These are phyloP conservation scores for Champsocephalus gunnari DNA, from an alignment of 2,797 vertebrate genomes.

Conservation along the genomic window DNA sequence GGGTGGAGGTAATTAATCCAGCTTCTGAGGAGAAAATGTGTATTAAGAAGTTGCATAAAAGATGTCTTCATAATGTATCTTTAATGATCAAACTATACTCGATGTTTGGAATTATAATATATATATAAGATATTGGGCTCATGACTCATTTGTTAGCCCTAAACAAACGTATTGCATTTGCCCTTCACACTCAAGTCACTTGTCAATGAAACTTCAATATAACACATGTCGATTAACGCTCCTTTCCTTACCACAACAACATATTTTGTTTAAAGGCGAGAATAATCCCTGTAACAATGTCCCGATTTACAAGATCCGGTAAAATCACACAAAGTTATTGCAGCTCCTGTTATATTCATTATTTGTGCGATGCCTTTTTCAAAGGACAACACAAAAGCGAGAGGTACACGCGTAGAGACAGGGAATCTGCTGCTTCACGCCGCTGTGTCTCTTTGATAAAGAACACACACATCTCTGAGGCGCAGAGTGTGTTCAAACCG, in stretches of 20 bases:
- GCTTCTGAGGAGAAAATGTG: neutral
- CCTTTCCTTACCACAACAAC: neutral
- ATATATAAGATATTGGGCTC: neutral
- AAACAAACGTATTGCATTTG: conserved; percentile 7
- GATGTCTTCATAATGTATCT: neutral
- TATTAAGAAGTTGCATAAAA: conserved; percentile 15
- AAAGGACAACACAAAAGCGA: conserved; percentile 13
- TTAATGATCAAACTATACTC: neutral
- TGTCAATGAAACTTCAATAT: neutral
- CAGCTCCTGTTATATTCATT: conserved; percentile 19
- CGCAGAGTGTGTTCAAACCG: neutral
- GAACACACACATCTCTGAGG: conserved; percentile 17
- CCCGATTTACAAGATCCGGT: neutral
- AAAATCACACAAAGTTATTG: conserved; percentile 10
- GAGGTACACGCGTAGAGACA: conserved; percentile 18
- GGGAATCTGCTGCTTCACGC: conserved; percentile 10
- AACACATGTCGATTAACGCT: conserved; percentile 14
- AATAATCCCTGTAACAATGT: conserved; percentile 1
- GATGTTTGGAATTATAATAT: neutral
- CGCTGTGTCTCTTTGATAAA: conserved; percentile 44
- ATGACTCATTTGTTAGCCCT: neutral
- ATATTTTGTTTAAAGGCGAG: conserved; percentile 9
- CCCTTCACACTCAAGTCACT: neutral
- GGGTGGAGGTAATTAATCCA: conserved; percentile 16
- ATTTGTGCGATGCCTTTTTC: conserved; percentile 16